Conservation (phyloP, 2,797 vertebrate species). For the Dendrocincla tyrannina region DNA sequence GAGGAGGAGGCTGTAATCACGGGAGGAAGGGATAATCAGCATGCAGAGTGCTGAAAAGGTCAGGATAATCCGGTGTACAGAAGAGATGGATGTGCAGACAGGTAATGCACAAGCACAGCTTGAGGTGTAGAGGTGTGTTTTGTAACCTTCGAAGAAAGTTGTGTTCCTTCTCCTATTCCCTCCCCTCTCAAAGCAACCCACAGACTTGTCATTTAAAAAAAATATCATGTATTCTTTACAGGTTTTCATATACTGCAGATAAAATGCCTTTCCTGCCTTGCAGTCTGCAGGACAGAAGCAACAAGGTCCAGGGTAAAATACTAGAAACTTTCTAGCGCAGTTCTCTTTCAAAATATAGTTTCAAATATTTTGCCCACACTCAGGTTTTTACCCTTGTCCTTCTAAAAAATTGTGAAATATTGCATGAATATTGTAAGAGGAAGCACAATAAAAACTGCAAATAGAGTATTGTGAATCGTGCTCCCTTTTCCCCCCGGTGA, state of each 20-base stretch:
- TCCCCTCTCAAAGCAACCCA: not conserved
- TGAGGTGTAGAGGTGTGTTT: not conserved
- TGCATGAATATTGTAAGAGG: not conserved
- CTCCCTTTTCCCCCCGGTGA: not conserved
- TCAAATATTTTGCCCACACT: not conserved
- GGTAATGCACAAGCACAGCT: not conserved
- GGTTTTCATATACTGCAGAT: not conserved
- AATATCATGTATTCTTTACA: not conserved
- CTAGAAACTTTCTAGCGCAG: not conserved
- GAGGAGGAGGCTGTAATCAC: not conserved
- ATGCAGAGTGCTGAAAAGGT: slow-evolving; percentile 23
- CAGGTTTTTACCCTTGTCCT: not conserved
- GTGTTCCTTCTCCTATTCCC: not conserved
- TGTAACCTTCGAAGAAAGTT: not conserved
- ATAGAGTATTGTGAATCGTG: not conserved
- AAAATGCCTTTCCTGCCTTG: not conserved
- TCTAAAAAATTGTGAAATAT: not conserved
- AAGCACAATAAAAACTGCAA: not conserved
- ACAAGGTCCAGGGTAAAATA: not conserved
- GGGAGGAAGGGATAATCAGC: slow-evolving; percentile 31
- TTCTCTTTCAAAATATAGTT: not conserved
- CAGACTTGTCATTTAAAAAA: not conserved
- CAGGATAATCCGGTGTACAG: not conserved
- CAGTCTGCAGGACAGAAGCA: not conserved
- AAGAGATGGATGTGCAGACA: not conserved